phyloP scores from a whole-genome alignment of 2,888 invertebrate genomes.

The Microctonus brassicae region DNA sequence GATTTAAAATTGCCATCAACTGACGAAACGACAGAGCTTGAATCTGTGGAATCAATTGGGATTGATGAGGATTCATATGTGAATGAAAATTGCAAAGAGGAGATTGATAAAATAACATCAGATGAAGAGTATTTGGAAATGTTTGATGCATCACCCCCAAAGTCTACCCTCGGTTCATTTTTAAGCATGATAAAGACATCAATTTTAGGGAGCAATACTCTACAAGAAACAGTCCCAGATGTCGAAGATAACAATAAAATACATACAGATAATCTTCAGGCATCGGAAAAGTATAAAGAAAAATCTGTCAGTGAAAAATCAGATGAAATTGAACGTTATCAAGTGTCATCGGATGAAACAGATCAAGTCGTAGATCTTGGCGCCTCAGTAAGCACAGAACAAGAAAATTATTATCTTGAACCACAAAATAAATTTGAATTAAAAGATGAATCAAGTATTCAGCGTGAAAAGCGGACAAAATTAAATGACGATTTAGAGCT shows the following conservation, averaged over 20 bases:
- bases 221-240: not conserved
- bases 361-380: not conserved
- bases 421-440: too few species aligned
- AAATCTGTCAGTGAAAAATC: constrained; percentile 4
- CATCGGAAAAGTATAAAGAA: not conserved
- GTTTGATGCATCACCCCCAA: too few species aligned
- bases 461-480: not conserved
- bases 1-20: not conserved
- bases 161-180: constrained; percentile 6
- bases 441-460: too few species aligned
- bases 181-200: constrained; percentile 13
- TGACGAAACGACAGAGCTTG: not conserved
- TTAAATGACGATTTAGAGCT: not conserved
- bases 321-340: not conserved
- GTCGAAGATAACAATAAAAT: not conserved
- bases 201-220: constrained; percentile 6
- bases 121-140: constrained; percentile 11
- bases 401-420: not conserved
- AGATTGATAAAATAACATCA: not conserved
- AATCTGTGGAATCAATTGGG: not conserved
- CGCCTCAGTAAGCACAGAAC: not conserved
- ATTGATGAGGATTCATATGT: not conserved
- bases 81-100: too few species aligned
- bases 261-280: not conserved
- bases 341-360: too few species aligned